These are phyloP conservation scores for Pionites leucogaster DNA, from an alignment of 2,113 vertebrate genomes.

Conservation along the genomic window DNA sequence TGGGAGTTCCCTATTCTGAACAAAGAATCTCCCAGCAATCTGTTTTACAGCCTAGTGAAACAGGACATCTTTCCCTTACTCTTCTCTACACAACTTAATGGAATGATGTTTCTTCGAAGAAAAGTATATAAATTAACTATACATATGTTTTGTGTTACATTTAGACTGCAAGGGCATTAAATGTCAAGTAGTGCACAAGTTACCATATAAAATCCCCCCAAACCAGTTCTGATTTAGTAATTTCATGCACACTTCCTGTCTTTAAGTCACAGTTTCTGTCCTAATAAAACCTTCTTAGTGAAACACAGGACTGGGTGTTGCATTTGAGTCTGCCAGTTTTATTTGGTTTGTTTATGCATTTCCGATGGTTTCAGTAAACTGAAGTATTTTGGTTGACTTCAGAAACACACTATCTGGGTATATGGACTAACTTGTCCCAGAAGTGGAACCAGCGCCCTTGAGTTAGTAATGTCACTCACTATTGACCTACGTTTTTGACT, in stretches of 20 bases:
- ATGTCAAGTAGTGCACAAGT: neutral
- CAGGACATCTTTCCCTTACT: neutral
- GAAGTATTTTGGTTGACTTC: neutral
- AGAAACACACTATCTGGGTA: neutral
- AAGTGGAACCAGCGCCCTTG: neutral
- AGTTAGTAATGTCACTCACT: neutral
- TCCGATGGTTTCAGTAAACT: neutral
- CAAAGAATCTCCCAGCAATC: neutral
- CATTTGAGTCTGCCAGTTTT: neutral
- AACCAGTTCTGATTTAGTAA: neutral
- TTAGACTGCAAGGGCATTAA: neutral
- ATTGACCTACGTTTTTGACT: neutral
- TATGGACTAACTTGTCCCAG: neutral
- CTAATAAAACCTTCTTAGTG: neutral
- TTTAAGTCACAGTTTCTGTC: neutral
- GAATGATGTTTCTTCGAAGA: neutral
- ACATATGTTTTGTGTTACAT: neutral
- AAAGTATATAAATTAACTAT: neutral
- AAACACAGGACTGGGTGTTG: neutral
- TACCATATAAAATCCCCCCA: neutral
- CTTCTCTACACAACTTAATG: neutral
- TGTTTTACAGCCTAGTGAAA: neutral
- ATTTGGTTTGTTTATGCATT: neutral
- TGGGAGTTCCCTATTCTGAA: neutral
- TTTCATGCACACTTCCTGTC: rapidly evolving